A percentile compares a stretch with the other conserved stretches of the same genome.
These are phyloP conservation scores for Zhengitettix transpicula DNA, from an alignment of 2,888 invertebrate genomes.

Conservation along the genomic window DNA sequence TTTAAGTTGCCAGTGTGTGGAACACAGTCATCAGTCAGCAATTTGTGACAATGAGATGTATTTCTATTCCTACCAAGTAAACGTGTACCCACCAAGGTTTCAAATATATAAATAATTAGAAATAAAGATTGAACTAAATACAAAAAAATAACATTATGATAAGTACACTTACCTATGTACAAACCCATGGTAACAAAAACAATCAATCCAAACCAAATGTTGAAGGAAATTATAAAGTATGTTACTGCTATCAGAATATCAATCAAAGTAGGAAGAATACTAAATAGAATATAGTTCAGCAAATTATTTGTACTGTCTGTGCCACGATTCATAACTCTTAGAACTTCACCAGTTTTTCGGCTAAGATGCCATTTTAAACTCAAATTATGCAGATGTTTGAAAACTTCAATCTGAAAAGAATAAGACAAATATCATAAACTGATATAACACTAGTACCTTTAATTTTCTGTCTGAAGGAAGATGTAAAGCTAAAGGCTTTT, in stretches of 20 bases:
- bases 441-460: neutral
- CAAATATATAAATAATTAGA: neutral
- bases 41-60: neutral
- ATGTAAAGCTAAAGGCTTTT: neutral
- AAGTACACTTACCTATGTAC: constrained; percentile 62
- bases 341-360: constrained; percentile 91
- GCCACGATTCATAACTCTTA: constrained; percentile 92
- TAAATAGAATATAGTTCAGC: constrained; percentile 80
- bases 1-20: too few species aligned
- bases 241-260: constrained; percentile 84
- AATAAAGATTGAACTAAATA: neutral
- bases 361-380: constrained; percentile 90
- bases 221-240: constrained; percentile 76
- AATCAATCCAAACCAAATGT: constrained; percentile 87
- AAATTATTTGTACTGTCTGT: constrained; percentile 92
- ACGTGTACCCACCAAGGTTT: neutral
- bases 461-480: neutral
- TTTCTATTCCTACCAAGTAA: neutral
- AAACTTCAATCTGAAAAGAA: constrained; percentile 52
- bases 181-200: constrained; percentile 85
- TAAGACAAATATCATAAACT: neutral
- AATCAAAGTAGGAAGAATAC: constrained; percentile 79
- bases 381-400: constrained; percentile 73
- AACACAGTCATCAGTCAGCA: too few species aligned
- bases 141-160: neutral